Percentiles rank a stretch among this genome's conserved stretches.
phyloP scores from a whole-genome alignment of 2,797 vertebrate species.

The Astyanax mexicanus region DNA sequence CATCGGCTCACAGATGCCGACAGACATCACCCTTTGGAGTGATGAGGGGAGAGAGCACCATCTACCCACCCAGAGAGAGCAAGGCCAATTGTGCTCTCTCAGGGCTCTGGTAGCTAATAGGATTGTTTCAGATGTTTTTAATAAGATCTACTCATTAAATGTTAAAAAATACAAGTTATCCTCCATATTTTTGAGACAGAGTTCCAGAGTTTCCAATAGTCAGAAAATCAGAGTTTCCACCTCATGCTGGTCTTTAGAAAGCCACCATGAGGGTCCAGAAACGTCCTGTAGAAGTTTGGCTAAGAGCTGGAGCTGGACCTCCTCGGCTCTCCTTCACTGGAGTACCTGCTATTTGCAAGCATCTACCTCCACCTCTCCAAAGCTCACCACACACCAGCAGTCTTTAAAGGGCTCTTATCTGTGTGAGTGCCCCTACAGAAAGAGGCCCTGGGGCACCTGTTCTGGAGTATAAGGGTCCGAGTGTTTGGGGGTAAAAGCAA shows the following conservation, averaged over 20 bases:
- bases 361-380: constrained; percentile 59
- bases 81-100: no score
- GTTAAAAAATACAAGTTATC: no score
- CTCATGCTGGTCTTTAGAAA: no score
- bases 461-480: constrained; percentile 13
- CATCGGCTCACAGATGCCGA: no score
- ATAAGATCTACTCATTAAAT: no score
- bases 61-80: no score
- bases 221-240: constrained; percentile 1
- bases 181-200: no score
- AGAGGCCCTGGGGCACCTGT: constrained; percentile 35
- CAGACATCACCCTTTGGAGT: no score
- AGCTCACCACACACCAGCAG: constrained; percentile 40
- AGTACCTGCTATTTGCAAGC: background rate
- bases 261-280: background rate
- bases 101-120: no score
- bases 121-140: no score
- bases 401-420: constrained; percentile 77
- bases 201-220: no score
- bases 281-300: background rate
- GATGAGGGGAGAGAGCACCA: no score
- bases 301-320: background rate
- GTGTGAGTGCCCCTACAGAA: constrained; percentile 66
- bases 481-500: constrained; percentile 58
- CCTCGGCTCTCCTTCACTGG: background rate